Evolutionary conservation across 2,113 vertebrate species (phyloP).

Genomic region (Lynx canadensis): DNA sequence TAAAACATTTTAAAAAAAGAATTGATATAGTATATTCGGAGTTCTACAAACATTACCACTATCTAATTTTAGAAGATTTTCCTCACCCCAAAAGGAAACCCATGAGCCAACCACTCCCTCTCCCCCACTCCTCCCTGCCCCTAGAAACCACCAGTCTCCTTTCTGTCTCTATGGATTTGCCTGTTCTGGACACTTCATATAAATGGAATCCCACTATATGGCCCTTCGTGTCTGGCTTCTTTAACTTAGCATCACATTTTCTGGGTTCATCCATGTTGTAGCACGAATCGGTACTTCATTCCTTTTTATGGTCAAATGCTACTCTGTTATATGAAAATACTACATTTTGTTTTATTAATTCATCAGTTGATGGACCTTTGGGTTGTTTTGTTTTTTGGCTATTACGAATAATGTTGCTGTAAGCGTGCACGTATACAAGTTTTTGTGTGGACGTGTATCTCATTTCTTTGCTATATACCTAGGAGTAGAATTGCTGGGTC

Average conservation of each 20-base stretch:
- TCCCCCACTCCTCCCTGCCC: background rate
- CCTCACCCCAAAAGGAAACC: background rate
- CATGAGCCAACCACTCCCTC: background rate
- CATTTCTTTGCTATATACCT: background rate
- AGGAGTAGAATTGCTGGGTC: background rate
- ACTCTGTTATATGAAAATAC: background rate
- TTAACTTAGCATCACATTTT: background rate
- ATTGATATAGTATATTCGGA: background rate
- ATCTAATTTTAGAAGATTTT: conserved; percentile 5
- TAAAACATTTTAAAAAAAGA: no score
- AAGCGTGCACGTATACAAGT: background rate
- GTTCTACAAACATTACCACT: background rate
- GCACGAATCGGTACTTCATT: background rate
- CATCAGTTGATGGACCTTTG: background rate
- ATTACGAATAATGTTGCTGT: background rate
- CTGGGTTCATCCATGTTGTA: background rate
- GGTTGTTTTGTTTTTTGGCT: background rate
- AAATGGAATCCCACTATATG: background rate
- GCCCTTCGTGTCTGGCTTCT: background rate
- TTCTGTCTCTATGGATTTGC: background rate
- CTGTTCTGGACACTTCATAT: background rate
- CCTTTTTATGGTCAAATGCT: background rate
- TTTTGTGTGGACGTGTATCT: background rate
- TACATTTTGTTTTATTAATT: background rate
- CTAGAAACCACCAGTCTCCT: no score